Evolutionary conservation across 2,888 invertebrate genomes (phyloP).

Genomic region (Macrophya alboannulata): DNA sequence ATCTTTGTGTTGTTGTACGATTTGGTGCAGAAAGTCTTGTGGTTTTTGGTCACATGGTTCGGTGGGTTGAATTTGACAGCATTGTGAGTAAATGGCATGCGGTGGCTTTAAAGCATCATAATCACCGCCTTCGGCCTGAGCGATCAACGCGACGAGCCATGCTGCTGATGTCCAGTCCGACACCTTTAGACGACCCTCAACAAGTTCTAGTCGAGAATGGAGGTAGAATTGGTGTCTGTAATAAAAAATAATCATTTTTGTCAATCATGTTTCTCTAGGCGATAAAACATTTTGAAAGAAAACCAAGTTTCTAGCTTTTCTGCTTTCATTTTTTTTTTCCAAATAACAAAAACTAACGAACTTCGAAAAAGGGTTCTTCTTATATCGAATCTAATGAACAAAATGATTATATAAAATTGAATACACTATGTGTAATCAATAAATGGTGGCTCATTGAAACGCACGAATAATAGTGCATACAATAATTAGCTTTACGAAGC

Average conservation of each 20-base stretch:
- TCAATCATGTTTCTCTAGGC: background rate
- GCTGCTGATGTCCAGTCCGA: constrained; percentile 87
- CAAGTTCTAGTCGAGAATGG: constrained; percentile 89
- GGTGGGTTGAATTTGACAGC: constrained; percentile 83
- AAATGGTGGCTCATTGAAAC: too few species aligned
- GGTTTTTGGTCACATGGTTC: constrained; percentile 83
- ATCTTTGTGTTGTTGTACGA: constrained; percentile 85
- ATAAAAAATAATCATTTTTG: constrained; percentile 64
- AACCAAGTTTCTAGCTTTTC: background rate
- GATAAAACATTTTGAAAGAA: background rate
- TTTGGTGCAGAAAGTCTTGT: constrained; percentile 84
- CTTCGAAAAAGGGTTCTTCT: too few species aligned
- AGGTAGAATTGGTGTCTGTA: constrained; percentile 91
- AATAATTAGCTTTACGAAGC: background rate
- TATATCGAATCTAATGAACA: too few species aligned
- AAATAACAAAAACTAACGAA: too few species aligned
- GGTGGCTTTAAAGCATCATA: constrained; percentile 85
- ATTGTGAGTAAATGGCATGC: constrained; percentile 84
- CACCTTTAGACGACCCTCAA: constrained; percentile 88
- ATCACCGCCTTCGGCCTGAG: constrained; percentile 88
- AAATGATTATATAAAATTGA: too few species aligned
- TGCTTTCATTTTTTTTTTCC: background rate
- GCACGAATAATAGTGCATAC: too few species aligned
- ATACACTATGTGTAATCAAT: too few species aligned
- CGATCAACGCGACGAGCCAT: constrained; percentile 89